Evolutionary conservation across 2,888 invertebrate species (phyloP), one percentile per base, ranked within the genome.

Genomic region (Sinodicranocentrus sp.): DNA sequence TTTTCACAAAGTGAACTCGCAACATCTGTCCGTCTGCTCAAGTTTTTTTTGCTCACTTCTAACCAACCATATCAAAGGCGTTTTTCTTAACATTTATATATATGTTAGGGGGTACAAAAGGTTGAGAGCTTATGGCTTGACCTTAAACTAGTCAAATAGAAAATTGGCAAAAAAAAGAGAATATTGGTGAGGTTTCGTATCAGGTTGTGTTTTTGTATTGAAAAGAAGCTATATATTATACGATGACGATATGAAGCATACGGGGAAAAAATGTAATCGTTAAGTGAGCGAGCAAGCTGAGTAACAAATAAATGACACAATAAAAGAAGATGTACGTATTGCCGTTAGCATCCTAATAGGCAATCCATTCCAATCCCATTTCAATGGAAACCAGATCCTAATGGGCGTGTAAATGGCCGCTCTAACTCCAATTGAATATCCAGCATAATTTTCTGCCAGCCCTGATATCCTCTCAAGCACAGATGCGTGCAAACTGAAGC

Each of bases 331-430:
- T 76, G 65, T 65, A 61, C 76, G 33, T 48, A 76, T 52, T 76
- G 76, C 65, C 65, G 76, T 67, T 67, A 76, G 79, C 63, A 63
- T 23, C 70, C 63, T 79, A 79, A 79, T 79, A 70, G 79, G 71
- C 67, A 79, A 79, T 79, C 71, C 71, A 79, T 70, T 61, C 70
- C 78, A 68, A 57, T 61, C 70, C 68, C 61, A 39, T 28, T 79
- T 70, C 44, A 79, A 28, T 63, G 19, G 65, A 80, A 80, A 80
- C 71, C 80, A 80, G 83, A 70, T 75, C 75, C 70, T 79, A 84
- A 79, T 84, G 75, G 82, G 63, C 77, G 82, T 82, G 72, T 85
- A 77, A 67, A 77, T 82, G 33, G 73, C 39, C 68, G 39, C 48
- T 63, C 65, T 65, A 72, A 80, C 72, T 71, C 71, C 71, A 72